Evolutionary conservation across 92 coral and sea anemone genomes (phyloP).

Genomic region (Zoanthus gigantus): DNA sequence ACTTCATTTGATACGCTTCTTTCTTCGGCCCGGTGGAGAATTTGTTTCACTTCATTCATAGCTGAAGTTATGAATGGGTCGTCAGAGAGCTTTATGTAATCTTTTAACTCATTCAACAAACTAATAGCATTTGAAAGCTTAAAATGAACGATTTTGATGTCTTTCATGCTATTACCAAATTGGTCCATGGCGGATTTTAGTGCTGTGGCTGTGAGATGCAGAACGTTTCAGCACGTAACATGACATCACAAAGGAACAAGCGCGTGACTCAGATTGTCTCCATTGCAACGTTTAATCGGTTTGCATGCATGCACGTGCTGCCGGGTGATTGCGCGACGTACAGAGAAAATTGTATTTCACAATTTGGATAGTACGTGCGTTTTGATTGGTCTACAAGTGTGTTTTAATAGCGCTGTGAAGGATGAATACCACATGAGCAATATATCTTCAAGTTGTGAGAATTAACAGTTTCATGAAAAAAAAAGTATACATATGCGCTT

Average conservation of each 20-base stretch:
- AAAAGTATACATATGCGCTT: no score
- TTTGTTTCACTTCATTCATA: background rate
- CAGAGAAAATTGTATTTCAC: no score
- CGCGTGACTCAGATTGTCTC: background rate
- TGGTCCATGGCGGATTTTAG: background rate
- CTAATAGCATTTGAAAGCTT: conserved; percentile 13
- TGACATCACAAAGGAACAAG: background rate
- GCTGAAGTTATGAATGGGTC: conserved; percentile 9
- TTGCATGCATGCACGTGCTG: no score
- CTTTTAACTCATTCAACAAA: conserved; percentile 1
- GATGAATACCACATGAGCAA: no score
- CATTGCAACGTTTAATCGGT: no score
- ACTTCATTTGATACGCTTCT: conserved; percentile 3
- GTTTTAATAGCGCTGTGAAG: no score
- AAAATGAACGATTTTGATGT: background rate
- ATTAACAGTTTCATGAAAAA: no score
- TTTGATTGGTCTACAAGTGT: no score
- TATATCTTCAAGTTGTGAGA: no score
- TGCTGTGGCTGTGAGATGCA: background rate
- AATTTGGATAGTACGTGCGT: no score
- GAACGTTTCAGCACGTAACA: background rate
- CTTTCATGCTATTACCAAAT: background rate
- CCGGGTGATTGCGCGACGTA: no score
- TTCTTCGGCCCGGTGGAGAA: background rate
- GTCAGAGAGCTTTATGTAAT: background rate